phyloP scores from a whole-genome alignment of 1,140 invertebrate genomes.

The Drosophila jambulina region DNA sequence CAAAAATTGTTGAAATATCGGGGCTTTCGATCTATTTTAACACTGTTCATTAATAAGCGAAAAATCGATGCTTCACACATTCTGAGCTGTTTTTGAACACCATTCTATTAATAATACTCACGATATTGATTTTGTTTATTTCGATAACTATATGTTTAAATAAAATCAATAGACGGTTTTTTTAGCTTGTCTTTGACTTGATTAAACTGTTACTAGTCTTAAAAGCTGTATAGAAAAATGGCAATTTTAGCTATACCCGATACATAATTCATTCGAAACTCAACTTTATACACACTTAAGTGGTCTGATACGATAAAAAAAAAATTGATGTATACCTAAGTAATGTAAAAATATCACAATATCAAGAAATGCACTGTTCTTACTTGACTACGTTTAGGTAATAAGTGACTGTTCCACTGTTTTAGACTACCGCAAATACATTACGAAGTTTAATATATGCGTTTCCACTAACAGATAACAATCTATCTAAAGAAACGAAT shows the following conservation, averaged over 20 bases:
- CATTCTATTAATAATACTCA: not conserved
- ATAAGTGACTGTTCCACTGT: too few relatives aligned
- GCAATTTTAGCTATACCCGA: not conserved
- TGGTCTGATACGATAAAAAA: not conserved
- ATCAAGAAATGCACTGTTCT: not conserved
- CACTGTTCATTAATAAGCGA: constrained; percentile 5
- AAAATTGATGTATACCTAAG: not conserved
- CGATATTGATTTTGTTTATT: not conserved
- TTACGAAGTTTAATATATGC: too few relatives aligned
- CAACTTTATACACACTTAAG: not conserved
- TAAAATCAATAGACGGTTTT: not conserved
- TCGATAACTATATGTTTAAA: not conserved
- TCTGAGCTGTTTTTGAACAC: not conserved
- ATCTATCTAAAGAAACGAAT: too few relatives aligned
- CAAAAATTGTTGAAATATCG: not conserved
- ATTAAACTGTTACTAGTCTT: not conserved
- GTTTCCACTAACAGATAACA: too few relatives aligned
- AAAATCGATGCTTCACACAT: constrained; percentile 65
- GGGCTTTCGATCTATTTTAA: not conserved
- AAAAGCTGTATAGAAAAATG: not conserved
- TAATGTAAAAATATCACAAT: not conserved
- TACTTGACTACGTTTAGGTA: not conserved
- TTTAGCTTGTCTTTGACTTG: not conserved
- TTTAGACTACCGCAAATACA: too few relatives aligned
- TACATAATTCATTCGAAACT: not conserved